Percentiles rank a stretch among this genome's conserved stretches.
phyloP scores from a whole-genome alignment of 1,140 invertebrate genomes.

The Sogatella furcifera region DNA sequence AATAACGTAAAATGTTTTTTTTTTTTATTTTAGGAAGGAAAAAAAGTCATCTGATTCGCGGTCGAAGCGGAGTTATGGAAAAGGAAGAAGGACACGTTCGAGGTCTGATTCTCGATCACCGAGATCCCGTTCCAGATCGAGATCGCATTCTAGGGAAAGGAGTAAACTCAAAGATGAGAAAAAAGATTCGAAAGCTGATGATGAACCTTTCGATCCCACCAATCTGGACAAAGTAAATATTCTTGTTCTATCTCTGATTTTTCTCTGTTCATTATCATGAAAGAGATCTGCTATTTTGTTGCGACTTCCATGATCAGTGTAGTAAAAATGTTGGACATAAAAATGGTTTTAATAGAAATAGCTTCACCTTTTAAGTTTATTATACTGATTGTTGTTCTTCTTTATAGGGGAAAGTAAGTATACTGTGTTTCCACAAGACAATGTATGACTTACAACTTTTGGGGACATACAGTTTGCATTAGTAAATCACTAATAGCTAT shows the following conservation, averaged over 20 bases:
- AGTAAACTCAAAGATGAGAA: constrained; percentile 43
- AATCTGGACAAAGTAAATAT: constrained; percentile 56
- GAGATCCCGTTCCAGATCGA: constrained; percentile 34
- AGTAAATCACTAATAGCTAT: no score
- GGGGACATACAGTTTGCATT: no score
- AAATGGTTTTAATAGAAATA: no score
- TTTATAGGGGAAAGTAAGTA: no score
- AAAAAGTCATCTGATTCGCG: constrained; percentile 19
- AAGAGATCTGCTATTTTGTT: no score
- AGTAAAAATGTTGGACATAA: no score
- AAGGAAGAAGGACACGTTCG: constrained; percentile 14
- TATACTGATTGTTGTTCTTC: no score
- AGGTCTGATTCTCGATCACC: constrained; percentile 35
- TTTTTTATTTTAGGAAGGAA: constrained; percentile 14
- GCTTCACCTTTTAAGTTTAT: no score
- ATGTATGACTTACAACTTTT: no score
- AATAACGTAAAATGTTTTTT: background rate
- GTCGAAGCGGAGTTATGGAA: constrained; percentile 13
- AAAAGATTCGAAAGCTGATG: constrained; percentile 41
- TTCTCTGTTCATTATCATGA: no score
- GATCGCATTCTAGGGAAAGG: constrained; percentile 37
- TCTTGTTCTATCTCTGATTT: background rate
- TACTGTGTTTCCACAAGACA: no score
- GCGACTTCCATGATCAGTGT: no score
- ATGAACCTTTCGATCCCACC: constrained; percentile 54